A percentile compares a stretch with the other conserved stretches of the same genome.
Conservation (phyloP, 2,888 invertebrate species). For the Boloria euphrosyne region DNA sequence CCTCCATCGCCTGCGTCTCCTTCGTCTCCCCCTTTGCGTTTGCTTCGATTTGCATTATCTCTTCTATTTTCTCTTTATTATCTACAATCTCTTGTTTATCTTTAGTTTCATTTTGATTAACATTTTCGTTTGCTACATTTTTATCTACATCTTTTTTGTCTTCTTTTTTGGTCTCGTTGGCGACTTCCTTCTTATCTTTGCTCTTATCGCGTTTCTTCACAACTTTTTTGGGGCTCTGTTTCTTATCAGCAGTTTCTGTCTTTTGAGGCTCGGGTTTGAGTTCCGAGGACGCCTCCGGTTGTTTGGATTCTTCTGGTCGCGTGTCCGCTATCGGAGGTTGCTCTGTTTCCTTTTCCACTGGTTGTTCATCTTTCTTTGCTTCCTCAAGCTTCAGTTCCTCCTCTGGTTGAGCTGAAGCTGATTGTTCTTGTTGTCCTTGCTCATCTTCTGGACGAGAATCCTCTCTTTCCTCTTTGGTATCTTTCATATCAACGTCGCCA, state of each 20-base stretch:
- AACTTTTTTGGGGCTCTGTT: constrained; percentile 60
- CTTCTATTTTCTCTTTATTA: constrained; percentile 44
- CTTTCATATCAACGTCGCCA: constrained; percentile 67
- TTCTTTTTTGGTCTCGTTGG: constrained; percentile 57
- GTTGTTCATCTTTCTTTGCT: constrained; percentile 43
- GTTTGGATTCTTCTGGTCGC: constrained; percentile 52
- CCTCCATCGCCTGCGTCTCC: constrained; percentile 69
- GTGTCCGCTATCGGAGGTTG: constrained; percentile 54
- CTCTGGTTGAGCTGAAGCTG: constrained; percentile 36
- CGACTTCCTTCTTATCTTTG: constrained; percentile 67
- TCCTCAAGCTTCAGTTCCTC: constrained; percentile 39
- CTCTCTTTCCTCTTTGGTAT: constrained; percentile 54
- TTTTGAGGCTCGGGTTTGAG: constrained; percentile 47
- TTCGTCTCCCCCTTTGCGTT: constrained; percentile 49
- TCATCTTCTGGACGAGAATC: constrained; percentile 43
- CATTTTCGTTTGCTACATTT: constrained; percentile 41
- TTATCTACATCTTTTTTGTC: constrained; percentile 38
- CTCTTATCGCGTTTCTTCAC: constrained; percentile 75
- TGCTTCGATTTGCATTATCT: constrained; percentile 47
- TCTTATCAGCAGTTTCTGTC: constrained; percentile 48
- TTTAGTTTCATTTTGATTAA: constrained; percentile 46
- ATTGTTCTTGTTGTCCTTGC: constrained; percentile 20
- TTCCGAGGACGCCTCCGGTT: constrained; percentile 43
- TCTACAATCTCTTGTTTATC: constrained; percentile 48
- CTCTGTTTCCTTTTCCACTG: constrained; percentile 36